phyloP scores from a whole-genome alignment of 2,797 vertebrate genomes.

The Sebastes steindachneri region DNA sequence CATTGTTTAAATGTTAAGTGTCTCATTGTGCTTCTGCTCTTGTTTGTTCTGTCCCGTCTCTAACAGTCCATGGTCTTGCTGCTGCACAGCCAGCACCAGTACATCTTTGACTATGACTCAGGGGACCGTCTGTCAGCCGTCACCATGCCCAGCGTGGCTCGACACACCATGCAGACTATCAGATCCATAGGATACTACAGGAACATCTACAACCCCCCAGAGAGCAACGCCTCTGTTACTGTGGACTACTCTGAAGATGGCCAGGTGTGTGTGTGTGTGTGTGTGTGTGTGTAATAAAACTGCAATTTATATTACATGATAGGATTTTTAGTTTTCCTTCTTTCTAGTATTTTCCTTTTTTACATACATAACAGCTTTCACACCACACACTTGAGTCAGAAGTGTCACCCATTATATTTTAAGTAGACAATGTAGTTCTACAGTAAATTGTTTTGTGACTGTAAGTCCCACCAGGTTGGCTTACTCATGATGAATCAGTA shows the following conservation, averaged over 20 bases:
- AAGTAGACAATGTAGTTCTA: background rate
- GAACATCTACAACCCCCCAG: slow-evolving; percentile 97
- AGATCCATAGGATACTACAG: slow-evolving; percentile 97
- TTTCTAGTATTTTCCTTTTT: background rate
- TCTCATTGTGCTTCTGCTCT: background rate
- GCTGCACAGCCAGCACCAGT: slow-evolving; percentile 97
- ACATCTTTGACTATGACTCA: slow-evolving; percentile 97
- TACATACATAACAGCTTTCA: background rate
- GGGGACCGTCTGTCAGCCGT: slow-evolving; percentile 95
- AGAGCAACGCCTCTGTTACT: slow-evolving; percentile 96
- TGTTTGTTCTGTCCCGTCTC: slow-evolving; percentile 33
- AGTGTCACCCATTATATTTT: background rate
- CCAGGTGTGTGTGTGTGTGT: slow-evolving; percentile 72
- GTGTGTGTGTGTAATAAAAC: background rate
- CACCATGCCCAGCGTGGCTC: slow-evolving; percentile 98
- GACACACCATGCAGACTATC: slow-evolving; percentile 99
- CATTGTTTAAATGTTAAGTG: too few relatives aligned
- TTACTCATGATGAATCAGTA: background rate
- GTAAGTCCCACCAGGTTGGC: background rate
- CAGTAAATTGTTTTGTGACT: background rate
- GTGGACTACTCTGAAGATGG: slow-evolving; percentile 92
- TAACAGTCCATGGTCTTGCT: slow-evolving; percentile 97
- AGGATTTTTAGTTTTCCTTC: background rate
- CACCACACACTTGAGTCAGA: background rate
- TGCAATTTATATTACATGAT: background rate